Evolutionary conservation across 1,140 invertebrate genomes (phyloP), one percentile per base, ranked within the genome.

Genomic region (Agrypnia vestita): DNA sequence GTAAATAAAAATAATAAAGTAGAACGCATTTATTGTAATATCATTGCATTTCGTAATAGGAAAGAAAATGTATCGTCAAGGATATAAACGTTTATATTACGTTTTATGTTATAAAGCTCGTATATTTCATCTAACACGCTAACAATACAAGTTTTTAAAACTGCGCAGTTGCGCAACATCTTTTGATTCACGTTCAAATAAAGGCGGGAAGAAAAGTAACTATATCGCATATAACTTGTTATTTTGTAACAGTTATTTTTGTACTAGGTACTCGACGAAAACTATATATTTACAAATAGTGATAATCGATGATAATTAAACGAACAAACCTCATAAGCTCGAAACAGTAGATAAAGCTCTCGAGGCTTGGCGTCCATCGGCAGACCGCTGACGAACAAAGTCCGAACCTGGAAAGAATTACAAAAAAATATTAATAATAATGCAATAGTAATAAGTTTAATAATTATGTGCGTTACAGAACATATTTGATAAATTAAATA

Each of bases 341-440:
- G 95, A 91, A 99, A 99, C 80, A 99, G 93, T 84, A 99, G 92
- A 91, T 99, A 99, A 13, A 99, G 92, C 90, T 99, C 99, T 84
- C 99, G 92, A 81, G 98, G 98, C 90, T 99, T 99, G 59, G 98
- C 97, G 87, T 99, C 99, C 98, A 99, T 99, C 62, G 99, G 98
- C 85, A 99, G 91, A 81, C 99, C 99, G 89, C 98, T 99, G 83
- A 99, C 98, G 90, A 99, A 99, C 86, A 99, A 91, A 83, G 99
- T 99, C 88, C 99, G 95, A 85, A 99, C 99, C 98, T 99, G 93
- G 84, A 95, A 94, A 69, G 4, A 46, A 46, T 46, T 69, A 69
- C 64, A 69, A 46, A 35, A 35, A 35, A 35, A n/a, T n/a, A n/a
- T n/a, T n/a, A n/a, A n/a, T n/a, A n/a, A n/a, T n/a, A n/a, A n/a